phyloP scores from a whole-genome alignment of 2,888 invertebrate genomes.

The Eupeodes luniger region DNA sequence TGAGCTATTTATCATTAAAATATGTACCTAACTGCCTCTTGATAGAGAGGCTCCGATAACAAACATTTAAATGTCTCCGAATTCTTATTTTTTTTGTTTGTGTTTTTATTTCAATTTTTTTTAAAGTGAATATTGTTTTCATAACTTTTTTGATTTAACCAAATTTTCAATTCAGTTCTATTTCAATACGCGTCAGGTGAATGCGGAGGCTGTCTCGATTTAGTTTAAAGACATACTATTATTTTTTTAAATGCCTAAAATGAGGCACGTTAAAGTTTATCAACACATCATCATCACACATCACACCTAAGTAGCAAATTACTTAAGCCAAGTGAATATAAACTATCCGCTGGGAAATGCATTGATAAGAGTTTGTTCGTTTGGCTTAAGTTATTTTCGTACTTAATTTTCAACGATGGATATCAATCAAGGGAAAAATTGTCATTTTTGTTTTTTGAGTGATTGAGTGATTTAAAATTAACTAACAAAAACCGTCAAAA shows the following conservation, averaged over 20 bases:
- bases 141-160: conserved; percentile 82
- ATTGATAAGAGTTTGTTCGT: conserved; percentile 84
- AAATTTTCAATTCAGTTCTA: conserved; percentile 82
- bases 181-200: conserved; percentile 83
- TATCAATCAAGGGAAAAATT: not conserved
- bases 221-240: not conserved
- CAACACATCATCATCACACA: not conserved
- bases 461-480: conserved; percentile 15
- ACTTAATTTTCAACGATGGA: conserved; percentile 77
- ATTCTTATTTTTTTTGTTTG: conserved; percentile 13
- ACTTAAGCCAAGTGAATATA: conserved; percentile 84
- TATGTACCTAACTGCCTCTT: conserved; percentile 46
- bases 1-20: conserved; percentile 26
- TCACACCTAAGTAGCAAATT: conserved; percentile 81
- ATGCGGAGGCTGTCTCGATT: conserved; percentile 73
- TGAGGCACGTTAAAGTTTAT: not conserved
- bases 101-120: not conserved
- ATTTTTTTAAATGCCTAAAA: not conserved
- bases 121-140: conserved; percentile 37
- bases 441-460: not conserved
- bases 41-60: conserved; percentile 70
- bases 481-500: not conserved
- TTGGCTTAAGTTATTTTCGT: conserved; percentile 85
- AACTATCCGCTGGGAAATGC: conserved; percentile 79
- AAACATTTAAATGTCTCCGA: conserved; percentile 60